These are phyloP conservation scores for Anodontia alba DNA, from an alignment of 2,888 invertebrate genomes.

Conservation along the genomic window DNA sequence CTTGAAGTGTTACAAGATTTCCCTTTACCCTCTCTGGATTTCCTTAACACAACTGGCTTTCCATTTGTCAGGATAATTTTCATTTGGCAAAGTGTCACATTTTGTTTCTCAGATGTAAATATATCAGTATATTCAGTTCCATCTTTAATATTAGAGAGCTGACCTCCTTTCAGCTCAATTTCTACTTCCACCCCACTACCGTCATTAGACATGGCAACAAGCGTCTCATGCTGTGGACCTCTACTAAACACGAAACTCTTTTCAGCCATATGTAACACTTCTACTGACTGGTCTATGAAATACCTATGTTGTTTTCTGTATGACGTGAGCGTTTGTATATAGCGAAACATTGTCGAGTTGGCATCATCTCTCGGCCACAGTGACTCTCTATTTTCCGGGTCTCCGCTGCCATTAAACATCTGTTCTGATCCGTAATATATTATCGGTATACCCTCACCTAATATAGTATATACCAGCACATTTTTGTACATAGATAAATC, in stretches of 20 bases:
- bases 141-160: not conserved
- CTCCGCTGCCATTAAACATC: conserved; percentile 56
- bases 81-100: not conserved
- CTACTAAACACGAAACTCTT: not conserved
- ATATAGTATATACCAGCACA: conserved; percentile 59
- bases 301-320: not conserved
- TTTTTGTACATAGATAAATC: conserved; percentile 61
- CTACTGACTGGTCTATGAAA: not conserved
- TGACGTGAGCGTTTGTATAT: not conserved
- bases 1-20: not conserved
- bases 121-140: not conserved
- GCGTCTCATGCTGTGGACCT: not conserved
- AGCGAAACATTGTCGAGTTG: not conserved
- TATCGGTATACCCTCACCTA: conserved; percentile 66
- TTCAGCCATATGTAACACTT: not conserved
- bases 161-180: not conserved
- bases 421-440: conserved; percentile 73
- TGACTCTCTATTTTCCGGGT: conserved; percentile 64
- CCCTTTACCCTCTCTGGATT: not conserved
- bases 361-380: conserved; percentile 57
- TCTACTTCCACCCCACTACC: not conserved
- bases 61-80: not conserved
- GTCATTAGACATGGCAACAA: not conserved
- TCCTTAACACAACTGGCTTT: not conserved
- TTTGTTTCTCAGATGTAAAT: not conserved